Percentiles rank a stretch among this genome's conserved stretches.
Evolutionary conservation across 2,797 vertebrate species (phyloP).

Genomic region (Enteromius treurensis): DNA sequence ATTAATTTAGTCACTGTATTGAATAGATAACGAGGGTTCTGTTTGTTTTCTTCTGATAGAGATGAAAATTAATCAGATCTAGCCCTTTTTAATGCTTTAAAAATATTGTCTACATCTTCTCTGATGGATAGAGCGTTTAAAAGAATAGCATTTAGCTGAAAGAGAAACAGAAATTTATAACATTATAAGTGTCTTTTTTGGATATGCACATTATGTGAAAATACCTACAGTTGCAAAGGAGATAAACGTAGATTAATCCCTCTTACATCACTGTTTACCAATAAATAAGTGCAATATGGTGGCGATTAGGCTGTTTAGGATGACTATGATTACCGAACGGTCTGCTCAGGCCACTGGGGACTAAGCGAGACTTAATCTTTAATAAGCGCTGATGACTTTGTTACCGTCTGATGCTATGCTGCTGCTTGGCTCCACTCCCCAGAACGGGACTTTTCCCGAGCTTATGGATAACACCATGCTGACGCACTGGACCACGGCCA

Average conservation of each 20-base stretch:
- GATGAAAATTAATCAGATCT: too few relatives aligned
- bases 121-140: background rate
- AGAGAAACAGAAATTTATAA: background rate
- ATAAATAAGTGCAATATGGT: conserved; percentile 80
- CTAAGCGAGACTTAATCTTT: conserved; percentile 78
- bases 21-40: too few relatives aligned
- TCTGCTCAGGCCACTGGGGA: conserved; percentile 73
- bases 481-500: conserved; percentile 75
- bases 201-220: background rate
- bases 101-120: background rate
- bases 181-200: background rate
- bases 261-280: conserved; percentile 77
- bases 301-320: conserved; percentile 77
- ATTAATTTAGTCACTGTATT: too few relatives aligned
- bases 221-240: background rate
- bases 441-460: conserved; percentile 61
- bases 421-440: conserved; percentile 54
- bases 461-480: conserved; percentile 69
- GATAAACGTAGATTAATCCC: conserved; percentile 29
- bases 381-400: conserved; percentile 75
- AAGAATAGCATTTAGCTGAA: background rate
- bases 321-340: conserved; percentile 77
- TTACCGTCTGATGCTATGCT: conserved; percentile 52
- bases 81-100: too few relatives aligned
- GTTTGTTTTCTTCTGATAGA: too few relatives aligned